Base-by-base conservation (phyloP, 2,797 vertebrate species). In the Halcyon leucocephala region DNA sequence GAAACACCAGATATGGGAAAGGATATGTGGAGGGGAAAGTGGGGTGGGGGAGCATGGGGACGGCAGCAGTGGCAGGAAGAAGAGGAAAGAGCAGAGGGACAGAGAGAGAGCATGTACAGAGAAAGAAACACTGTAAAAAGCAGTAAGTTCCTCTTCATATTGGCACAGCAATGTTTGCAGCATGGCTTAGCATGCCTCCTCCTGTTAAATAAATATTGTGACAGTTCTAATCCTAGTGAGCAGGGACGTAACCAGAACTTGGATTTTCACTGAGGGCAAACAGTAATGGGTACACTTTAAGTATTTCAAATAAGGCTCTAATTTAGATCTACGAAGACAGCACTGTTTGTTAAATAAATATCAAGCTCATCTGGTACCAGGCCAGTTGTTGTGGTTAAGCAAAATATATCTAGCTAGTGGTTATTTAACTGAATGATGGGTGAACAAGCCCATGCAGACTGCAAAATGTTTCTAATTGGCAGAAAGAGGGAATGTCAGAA, bases 151-250 rank as follows among this genome's bases (percentile, higher is more conserved):
- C 88, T 95, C 89, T 93, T 95, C 82, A 70, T 89, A 91, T 96
- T 95, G 93, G 95, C 96, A 96, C 88, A 55, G 76, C 83, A 81
- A 70, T 96, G 96, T 97, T 97, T 97, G 96, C 97, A 97, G 96
- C 94, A 94, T 81, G 97, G 96, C 97, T 98, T 97, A 97, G 94
- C 93, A 65, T 79, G 92, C 95, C 44, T 78, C 95, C 61, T 95
- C 95, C 97, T 97, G 95, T 92, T 98, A 97, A 96, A 96, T 97
- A 98, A 97, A 97, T 96, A 96, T 98, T 96, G 96, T 98, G 97
- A 98, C 97, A 98, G 96, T 93, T 97, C 94, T 90, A 93, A 95
- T 97, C 97, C 92, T 29, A 92, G 94, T 79, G 92, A 95, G 95
- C 93, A 83, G 97, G 96, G 96, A 96, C 88, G 48, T 96, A 86